Evolutionary conservation across 1,140 invertebrate species (phyloP).

Genomic region (Octopus bimaculoides): DNA sequence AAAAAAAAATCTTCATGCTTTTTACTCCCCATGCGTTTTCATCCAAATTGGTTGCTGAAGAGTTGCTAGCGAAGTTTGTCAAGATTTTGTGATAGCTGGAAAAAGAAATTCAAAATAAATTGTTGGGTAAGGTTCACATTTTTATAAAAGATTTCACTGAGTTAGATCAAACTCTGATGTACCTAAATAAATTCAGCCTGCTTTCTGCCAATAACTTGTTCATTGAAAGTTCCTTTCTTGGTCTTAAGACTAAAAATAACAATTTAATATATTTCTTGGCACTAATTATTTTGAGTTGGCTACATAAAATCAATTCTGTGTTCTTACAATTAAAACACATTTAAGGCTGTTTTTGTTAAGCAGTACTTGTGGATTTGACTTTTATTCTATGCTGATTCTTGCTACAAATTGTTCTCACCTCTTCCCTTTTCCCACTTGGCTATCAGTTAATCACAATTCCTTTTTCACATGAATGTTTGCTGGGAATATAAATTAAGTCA

Average conservation of each 20-base stretch:
- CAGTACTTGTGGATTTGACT: neutral
- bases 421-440: neutral
- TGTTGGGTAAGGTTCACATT: neutral
- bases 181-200: neutral
- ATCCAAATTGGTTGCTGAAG: slow-evolving; percentile 16
- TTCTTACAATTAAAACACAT: neutral
- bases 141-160: neutral
- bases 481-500: neutral
- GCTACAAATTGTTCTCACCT: neutral
- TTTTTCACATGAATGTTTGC: neutral
- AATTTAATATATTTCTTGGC: too few species aligned
- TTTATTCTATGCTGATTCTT: neutral
- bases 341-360: neutral
- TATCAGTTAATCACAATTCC: neutral
- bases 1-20: neutral
- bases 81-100: neutral
- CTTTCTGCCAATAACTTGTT: neutral
- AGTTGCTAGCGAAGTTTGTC: slow-evolving; percentile 10
- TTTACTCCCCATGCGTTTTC: neutral
- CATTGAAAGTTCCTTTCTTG: too few species aligned
- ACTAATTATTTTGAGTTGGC: too few species aligned
- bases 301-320: too few species aligned
- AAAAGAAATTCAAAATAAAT: neutral
- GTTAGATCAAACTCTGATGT: neutral
- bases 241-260: too few species aligned